Conservation (phyloP, 2,888 invertebrate genomes). For the Drosophila anomelani region DNA sequence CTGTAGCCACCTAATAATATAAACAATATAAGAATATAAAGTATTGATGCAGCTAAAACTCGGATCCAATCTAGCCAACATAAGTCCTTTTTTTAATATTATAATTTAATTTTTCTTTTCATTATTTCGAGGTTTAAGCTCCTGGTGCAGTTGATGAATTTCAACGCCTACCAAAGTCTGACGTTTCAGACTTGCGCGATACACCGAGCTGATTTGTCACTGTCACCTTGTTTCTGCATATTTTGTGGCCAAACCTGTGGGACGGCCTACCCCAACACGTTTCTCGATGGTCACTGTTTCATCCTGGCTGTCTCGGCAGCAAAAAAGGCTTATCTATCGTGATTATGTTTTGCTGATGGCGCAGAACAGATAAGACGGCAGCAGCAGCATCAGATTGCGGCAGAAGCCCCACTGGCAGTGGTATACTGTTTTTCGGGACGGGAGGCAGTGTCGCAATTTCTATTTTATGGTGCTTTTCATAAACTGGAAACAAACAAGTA, state of each 20-base stretch:
- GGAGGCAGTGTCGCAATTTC: constrained; percentile 75
- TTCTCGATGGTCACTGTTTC: constrained; percentile 15
- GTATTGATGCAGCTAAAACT: too few species aligned
- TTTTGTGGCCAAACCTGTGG: constrained; percentile 45
- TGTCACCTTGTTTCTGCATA: constrained; percentile 75
- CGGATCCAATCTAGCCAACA: too few species aligned
- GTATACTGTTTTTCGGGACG: constrained; percentile 55
- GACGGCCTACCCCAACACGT: background rate
- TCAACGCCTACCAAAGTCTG: background rate
- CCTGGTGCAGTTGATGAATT: background rate
- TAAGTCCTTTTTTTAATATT: too few species aligned
- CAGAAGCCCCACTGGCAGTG: constrained; percentile 61
- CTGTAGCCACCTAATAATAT: too few species aligned
- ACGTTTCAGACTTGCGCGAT: too few species aligned
- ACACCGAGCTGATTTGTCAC: constrained; percentile 29
- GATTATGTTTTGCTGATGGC: constrained; percentile 76
- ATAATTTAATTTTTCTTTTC: too few species aligned
- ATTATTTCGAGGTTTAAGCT: background rate
- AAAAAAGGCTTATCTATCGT: constrained; percentile 64
- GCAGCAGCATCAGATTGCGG: constrained; percentile 52
- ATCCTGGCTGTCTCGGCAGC: constrained; percentile 43
- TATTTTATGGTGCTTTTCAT: constrained; percentile 37
- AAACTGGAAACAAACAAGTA: background rate
- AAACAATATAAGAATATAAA: too few species aligned
- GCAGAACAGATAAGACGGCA: constrained; percentile 61